A percentile compares a stretch with the other conserved stretches of the same genome.
These are phyloP conservation scores for Holothuria scabra DNA, from an alignment of 53 echinoderm and acorn worm species.

Conservation along the genomic window DNA sequence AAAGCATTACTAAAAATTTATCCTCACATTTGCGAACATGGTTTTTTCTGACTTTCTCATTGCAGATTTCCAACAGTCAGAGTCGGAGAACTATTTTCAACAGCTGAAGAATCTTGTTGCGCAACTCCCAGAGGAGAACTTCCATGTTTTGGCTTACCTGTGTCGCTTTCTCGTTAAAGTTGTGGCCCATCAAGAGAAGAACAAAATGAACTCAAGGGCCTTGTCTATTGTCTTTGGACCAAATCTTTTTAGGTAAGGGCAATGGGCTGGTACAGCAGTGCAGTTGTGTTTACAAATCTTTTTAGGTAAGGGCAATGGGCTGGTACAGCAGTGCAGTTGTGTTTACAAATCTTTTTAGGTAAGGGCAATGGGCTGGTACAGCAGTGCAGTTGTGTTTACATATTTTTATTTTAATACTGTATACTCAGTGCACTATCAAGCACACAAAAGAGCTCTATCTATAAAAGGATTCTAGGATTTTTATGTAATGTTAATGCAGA, in stretches of 20 bases:
- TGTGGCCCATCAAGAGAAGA: constrained; percentile 78
- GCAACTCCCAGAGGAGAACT: constrained; percentile 88
- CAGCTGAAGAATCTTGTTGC: constrained; percentile 78
- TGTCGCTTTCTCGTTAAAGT: constrained; percentile 81
- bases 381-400: no score
- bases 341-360: constrained; percentile 98
- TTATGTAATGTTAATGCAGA: no score
- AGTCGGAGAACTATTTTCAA: constrained; percentile 25
- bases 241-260: constrained; percentile 88
- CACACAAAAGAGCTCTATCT: no score
- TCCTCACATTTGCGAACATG: neutral
- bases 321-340: no score
- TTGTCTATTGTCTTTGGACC: constrained; percentile 98
- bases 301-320: constrained; percentile 79
- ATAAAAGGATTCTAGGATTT: no score
- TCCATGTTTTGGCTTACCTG: constrained; percentile 70
- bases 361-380: no score
- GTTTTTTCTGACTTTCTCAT: constrained; percentile 7
- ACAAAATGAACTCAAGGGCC: constrained; percentile 93
- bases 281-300: no score
- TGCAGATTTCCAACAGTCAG: constrained; percentile 61
- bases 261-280: no score
- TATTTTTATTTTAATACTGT: no score
- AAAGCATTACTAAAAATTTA: no score
- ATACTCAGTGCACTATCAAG: no score